Base-by-base conservation (phyloP, 2,113 vertebrate genomes). In the Gopherus flavomarginatus region DNA sequence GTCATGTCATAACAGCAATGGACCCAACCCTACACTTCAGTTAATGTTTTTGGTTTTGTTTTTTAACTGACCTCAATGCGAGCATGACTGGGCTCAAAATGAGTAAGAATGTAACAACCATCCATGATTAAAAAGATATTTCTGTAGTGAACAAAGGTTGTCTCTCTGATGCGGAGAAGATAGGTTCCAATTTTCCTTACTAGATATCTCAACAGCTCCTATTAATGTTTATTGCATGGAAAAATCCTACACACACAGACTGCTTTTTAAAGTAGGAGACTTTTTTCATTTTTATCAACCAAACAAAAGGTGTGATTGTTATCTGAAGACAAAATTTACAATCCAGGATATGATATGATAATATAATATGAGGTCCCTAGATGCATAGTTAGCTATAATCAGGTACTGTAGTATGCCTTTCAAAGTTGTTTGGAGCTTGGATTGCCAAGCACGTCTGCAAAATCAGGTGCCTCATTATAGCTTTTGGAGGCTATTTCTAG, bases 401-500 rank as follows among this genome's bases (percentile, higher is more conserved):
- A 77, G 42, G 42, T 77, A 77, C 17, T n/a, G 17, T 21, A n/a
- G 65, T 11, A 42, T 27, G 8, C 26, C 11, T 77, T 77, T 93
- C 72, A 38, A 75, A 95, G 95, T 85, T 52, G 47, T 52, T 91
- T 88, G 79, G 44, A 62, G 44, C 50, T 77, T 83, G 35, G 78
- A 22, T 78, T 90, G 83, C 16, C 65, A 53, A 80, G 52, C 44
- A 52, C 56, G 92, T 92, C 89, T 65, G 81, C 83, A 79, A 96
- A 88, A 96, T n/a, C 31, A 95, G 82, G 90, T 89, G 82, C 42
- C 85, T 49, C 85, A 52, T 77, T 92, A 89, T 0, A 2, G 65
- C 87, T 94, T 92, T 49, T 90, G 62, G 86, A 91, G 59, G 13
- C 87, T 93, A 86, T 92, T 91, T 94, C 94, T 90, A 94, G 93